These are phyloP conservation scores for Ianthella basta DNA, from an alignment of 37 sponge, comb jelly and placozoan genomes.

Conservation along the genomic window DNA sequence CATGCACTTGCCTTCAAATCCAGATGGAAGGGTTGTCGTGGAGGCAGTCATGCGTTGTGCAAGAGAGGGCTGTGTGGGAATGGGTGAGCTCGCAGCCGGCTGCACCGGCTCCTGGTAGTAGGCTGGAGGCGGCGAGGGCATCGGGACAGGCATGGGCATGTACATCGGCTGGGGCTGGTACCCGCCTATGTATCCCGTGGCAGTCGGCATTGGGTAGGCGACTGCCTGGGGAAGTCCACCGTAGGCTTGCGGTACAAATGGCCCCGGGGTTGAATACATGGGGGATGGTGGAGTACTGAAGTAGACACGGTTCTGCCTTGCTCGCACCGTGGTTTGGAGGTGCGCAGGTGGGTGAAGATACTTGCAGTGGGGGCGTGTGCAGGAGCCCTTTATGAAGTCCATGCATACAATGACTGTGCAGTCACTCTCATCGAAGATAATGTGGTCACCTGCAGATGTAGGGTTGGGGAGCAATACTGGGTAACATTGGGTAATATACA, in stretches of 20 bases:
- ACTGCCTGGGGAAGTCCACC: too few species aligned
- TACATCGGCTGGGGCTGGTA: conserved; percentile 11
- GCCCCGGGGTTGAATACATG: not conserved
- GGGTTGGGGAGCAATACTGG: not conserved
- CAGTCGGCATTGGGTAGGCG: too few species aligned
- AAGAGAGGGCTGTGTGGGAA: too few species aligned
- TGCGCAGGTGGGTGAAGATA: conserved; percentile 65
- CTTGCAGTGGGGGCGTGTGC: conserved; percentile 54
- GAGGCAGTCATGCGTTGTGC: too few species aligned
- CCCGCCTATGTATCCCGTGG: too few species aligned
- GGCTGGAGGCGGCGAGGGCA: too few species aligned
- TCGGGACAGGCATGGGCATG: not conserved
- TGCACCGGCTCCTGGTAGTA: too few species aligned
- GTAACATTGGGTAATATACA: too few species aligned
- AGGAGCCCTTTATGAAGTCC: conserved; percentile 73
- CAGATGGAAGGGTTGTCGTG: too few species aligned
- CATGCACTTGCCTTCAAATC: too few species aligned
- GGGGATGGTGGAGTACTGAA: not conserved
- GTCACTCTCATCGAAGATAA: conserved; percentile 50
- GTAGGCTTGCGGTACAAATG: not conserved
- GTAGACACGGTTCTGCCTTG: conserved; percentile 30
- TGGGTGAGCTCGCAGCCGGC: too few species aligned
- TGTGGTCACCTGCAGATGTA: conserved; percentile 29
- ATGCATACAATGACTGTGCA: conserved; percentile 67
- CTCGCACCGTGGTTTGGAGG: conserved; percentile 56